phyloP scores from a whole-genome alignment of 2,797 vertebrate genomes.

The Chaetodon trifasciatus region DNA sequence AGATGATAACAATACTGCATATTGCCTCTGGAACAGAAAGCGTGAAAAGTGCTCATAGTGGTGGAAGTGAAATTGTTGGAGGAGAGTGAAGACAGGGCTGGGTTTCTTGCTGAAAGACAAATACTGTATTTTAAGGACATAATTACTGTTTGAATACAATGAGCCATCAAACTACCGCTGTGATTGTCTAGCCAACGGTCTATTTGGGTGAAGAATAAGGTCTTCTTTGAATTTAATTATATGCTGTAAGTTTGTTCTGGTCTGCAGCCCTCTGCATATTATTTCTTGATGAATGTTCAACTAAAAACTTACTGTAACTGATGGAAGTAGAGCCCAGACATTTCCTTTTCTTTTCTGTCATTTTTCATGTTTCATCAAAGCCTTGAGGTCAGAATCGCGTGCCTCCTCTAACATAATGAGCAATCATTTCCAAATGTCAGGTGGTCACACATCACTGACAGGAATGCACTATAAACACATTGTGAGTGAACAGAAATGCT shows the following conservation, averaged over 20 bases:
- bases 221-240: slow-evolving; percentile 66
- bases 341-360: not conserved
- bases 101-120: slow-evolving; percentile 57
- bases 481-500: too few relatives aligned
- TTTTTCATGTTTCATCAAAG: slow-evolving; percentile 8
- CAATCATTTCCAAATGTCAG: slow-evolving; percentile 18
- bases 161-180: slow-evolving; percentile 69
- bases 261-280: slow-evolving; percentile 44
- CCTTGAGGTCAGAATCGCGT: slow-evolving; percentile 2
- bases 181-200: slow-evolving; percentile 62
- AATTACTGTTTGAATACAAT: slow-evolving; percentile 80
- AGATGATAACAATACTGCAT: not conserved
- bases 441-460: slow-evolving; percentile 27
- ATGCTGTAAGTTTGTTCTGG: slow-evolving; percentile 47
- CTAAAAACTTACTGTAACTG: slow-evolving; percentile 15
- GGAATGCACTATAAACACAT: not conserved
- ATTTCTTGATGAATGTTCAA: slow-evolving; percentile 8
- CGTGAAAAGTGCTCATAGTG: slow-evolving; percentile 19
- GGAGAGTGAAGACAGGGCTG: slow-evolving; percentile 56
- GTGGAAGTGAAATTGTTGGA: slow-evolving; percentile 31
- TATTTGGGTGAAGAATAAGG: slow-evolving; percentile 64
- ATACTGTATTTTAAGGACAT: slow-evolving; percentile 75
- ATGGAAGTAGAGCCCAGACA: slow-evolving; percentile 15
- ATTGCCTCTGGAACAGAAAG: slow-evolving; percentile 18
- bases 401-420: slow-evolving; percentile 6